Base-by-base conservation (phyloP, 2,888 invertebrate genomes). In the Sylvicola cinctus region DNA sequence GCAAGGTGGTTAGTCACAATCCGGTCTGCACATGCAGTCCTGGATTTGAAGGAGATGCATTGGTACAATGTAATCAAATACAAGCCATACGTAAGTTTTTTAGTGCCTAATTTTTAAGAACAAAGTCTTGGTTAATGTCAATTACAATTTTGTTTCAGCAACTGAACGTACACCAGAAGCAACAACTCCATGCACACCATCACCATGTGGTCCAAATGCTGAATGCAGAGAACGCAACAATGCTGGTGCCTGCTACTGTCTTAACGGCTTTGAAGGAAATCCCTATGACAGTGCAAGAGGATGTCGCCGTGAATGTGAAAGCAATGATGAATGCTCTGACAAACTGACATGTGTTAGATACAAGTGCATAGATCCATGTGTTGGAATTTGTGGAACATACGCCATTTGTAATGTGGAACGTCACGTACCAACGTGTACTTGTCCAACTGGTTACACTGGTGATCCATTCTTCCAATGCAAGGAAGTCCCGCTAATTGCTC, bases 331-430 rank as follows among this genome's bases (percentile, higher is more conserved):
- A 42, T 87, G 87, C 46, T 57, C 66, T n/a, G 55, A 66, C 1
- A 64, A 66, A 38, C 60, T 78, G 40, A 73, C 83, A 13, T 90
- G 90, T 49, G 71, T 77, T 20, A 68, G 78, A 31, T 80, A 69
- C 46, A 83, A 84, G 56, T 88, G 88, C 49, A 65, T 75, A 16
- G 78, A 87, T 58, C 85, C 85, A 2, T 87, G 85, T 46, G 74
- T 74, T 1, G 78, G 78, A 42, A 78, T 79, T 14, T 88, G 88
- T 51, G 87, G 87, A 11, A 65, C 68, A 32, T 66, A 73, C 42
- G 83, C 87, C 6, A 70, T 77, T 47, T 87, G 87, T 47, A 66
- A 65, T 8, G 80, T 83, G 2, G 69, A 73, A 43, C 73, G 75
- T 41, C 83, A 85, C 49, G 71, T 84, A 32, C 81, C 84, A 13